A percentile compares a stretch with the other conserved stretches of the same genome.
Conservation (phyloP, 2,113 vertebrate genomes). For the Uropsilus gracilis region DNA sequence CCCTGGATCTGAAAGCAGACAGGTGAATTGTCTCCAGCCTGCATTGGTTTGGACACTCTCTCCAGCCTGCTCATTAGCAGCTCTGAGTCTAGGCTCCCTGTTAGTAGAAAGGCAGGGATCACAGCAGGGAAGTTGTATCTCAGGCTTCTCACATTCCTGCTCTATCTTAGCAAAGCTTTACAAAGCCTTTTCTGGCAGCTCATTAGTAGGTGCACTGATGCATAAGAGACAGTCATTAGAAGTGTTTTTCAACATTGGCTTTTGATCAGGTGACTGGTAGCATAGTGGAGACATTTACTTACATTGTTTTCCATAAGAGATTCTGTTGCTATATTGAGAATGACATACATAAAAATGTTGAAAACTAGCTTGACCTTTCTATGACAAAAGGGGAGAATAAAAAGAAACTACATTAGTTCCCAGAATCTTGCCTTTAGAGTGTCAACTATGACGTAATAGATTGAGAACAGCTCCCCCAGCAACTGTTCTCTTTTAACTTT, state of each 20-base stretch:
- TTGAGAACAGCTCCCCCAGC: slow-evolving; percentile 71
- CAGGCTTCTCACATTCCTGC: slow-evolving; percentile 96
- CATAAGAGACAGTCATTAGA: slow-evolving; percentile 99
- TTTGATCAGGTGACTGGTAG: slow-evolving; percentile 97
- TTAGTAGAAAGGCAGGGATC: slow-evolving; percentile 99
- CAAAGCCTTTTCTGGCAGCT: slow-evolving; percentile 99
- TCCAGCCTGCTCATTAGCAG: slow-evolving; percentile 98
- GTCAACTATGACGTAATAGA: slow-evolving; percentile 86
- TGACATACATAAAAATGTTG: slow-evolving; percentile 88
- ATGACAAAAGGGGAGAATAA: slow-evolving; percentile 83
- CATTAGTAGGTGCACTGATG: slow-evolving; percentile 99
- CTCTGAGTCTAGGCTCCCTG: slow-evolving; percentile 93
- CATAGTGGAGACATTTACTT: slow-evolving; percentile 90
- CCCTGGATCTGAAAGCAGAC: slow-evolving; percentile 92
- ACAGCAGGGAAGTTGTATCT: slow-evolving; percentile 98
- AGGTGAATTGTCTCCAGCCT: slow-evolving; percentile 91
- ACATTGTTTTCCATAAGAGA: slow-evolving; percentile 90
- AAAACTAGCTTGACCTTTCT: slow-evolving; percentile 89
- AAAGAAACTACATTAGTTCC: slow-evolving; percentile 83
- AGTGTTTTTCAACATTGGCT: slow-evolving; percentile 95
- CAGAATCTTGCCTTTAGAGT: slow-evolving; percentile 84
- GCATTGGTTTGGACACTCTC: slow-evolving; percentile 90
- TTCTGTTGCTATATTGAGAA: slow-evolving; percentile 89
- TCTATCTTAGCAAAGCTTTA: slow-evolving; percentile 95
- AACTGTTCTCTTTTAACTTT: slow-evolving; percentile 79